Evolutionary conservation across 2,797 vertebrate genomes (phyloP).

Genomic region (Ctenopoma multispine): DNA sequence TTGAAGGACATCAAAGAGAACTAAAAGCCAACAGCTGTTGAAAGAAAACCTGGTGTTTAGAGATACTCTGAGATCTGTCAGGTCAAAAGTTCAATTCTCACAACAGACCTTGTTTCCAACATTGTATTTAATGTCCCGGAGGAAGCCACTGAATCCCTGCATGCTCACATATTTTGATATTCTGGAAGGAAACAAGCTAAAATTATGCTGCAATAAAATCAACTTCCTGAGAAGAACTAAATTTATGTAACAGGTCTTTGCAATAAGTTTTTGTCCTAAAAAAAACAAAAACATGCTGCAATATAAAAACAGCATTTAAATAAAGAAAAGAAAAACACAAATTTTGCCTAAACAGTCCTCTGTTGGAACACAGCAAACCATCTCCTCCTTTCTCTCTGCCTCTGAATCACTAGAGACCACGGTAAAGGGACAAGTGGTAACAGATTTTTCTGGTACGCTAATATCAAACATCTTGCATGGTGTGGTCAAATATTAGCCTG

Average conservation of each 20-base stretch:
- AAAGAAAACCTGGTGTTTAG: background rate
- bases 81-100: conserved; percentile 32
- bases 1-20: background rate
- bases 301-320: conserved; percentile 11
- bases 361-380: conserved; percentile 2
- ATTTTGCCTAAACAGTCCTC: conserved; percentile 13
- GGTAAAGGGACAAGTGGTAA: conserved; percentile 24
- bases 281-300: conserved; percentile 9
- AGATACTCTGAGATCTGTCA: background rate
- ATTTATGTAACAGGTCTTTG: conserved; percentile 5
- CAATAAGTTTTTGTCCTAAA: conserved; percentile 2
- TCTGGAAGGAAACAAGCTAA: background rate
- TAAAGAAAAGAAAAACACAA: conserved; percentile 24
- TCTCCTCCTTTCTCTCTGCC: background rate
- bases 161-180: background rate
- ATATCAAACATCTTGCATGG: conserved; percentile 34
- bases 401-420: background rate
- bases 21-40: background rate
- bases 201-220: background rate
- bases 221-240: background rate
- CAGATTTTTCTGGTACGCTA: conserved; percentile 21
- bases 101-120: conserved; percentile 6
- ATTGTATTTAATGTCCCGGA: conserved; percentile 17
- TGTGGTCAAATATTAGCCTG: conserved; percentile 54
- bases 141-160: conserved; percentile 9